Base-by-base conservation (phyloP, 1,140 invertebrate species). In the Oreohelix idahoensis region DNA sequence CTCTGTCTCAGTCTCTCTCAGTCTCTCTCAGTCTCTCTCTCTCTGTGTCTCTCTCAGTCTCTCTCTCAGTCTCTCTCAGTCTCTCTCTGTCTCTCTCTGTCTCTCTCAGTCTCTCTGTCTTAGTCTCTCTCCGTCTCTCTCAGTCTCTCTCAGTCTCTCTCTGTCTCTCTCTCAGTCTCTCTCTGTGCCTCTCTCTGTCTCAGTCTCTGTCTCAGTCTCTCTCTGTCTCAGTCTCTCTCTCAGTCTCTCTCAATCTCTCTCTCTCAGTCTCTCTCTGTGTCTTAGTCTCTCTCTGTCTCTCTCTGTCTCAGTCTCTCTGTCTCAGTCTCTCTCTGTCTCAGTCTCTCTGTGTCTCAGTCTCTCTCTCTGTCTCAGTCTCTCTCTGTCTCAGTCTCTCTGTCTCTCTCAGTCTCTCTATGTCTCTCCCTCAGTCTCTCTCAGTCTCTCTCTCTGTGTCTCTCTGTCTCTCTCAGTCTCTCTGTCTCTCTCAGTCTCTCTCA, bases 311-410 rank as follows among this genome's bases (percentile, higher is more conserved):
- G 10, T 23, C 13, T 58, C 53, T 58, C 53, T 58, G 53, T 76
- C 74, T 76, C 74, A 17, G 11, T 76, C 38, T 76, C 39, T 76
- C n/a, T 76, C 74, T 76, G 13, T 45, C 74, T 45, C 38, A 20
- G 5, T 76, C 38, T 76, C 74, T 76, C 38, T 76, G 38, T 76
- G 35, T 76, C 38, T 76, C 74, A 4, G 38, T 45, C 38, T 76
- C 13, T 76, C 74, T 76, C 20, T 76, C 74, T 51, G 13, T 45
- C 4, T 76, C 38, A 13, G 5, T 76, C 45, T 76, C n/a, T 76
- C 8, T 76, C 38, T 45, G 5, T 20, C 11, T 49, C 74, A 13
- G 13, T 76, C 5, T 76, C 38, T 76, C 29, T 42, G 10, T 76
- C 36, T 76, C 74, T 76, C 38, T 45, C 13, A 45, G 10, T 45